These are phyloP conservation scores for Mamestra configurata DNA, from an alignment of 1,140 invertebrate genomes.

Conservation along the genomic window DNA sequence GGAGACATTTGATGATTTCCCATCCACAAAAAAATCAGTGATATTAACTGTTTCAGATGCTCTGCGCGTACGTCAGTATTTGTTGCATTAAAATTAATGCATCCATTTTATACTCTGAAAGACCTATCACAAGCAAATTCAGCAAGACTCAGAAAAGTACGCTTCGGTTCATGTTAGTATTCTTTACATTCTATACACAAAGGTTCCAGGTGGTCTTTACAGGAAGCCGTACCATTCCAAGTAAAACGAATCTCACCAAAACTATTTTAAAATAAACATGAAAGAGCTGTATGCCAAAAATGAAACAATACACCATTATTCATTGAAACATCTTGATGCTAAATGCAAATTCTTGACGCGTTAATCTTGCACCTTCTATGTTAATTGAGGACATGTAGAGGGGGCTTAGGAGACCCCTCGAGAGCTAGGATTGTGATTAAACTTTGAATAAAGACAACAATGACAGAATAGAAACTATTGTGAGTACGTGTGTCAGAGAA, in stretches of 20 bases:
- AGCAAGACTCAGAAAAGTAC: no score
- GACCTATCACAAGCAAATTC: no score
- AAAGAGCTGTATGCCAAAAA: constrained; percentile 20
- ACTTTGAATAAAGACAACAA: constrained; percentile 35
- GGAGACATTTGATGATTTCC: no score
- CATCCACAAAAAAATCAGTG: no score
- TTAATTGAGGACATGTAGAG: constrained; percentile 38
- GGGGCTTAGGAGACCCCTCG: constrained; percentile 15
- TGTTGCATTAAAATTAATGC: no score
- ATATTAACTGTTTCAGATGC: no score
- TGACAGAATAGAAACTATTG: not conserved
- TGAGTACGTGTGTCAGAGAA: constrained; percentile 28
- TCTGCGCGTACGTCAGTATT: no score
- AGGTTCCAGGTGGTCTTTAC: no score
- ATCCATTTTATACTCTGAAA: no score
- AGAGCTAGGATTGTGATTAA: constrained; percentile 41
- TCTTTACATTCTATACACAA: no score
- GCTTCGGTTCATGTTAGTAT: no score
- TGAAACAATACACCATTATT: constrained; percentile 17
- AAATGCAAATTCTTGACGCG: constrained; percentile 38
- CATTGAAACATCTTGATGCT: constrained; percentile 38
- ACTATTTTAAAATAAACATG: not conserved
- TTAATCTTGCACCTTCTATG: constrained; percentile 49
- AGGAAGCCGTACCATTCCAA: not conserved
- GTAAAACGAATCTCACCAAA: not conserved